Conservation (phyloP, 2,888 invertebrate species). For the Ditula angustiorana region DNA sequence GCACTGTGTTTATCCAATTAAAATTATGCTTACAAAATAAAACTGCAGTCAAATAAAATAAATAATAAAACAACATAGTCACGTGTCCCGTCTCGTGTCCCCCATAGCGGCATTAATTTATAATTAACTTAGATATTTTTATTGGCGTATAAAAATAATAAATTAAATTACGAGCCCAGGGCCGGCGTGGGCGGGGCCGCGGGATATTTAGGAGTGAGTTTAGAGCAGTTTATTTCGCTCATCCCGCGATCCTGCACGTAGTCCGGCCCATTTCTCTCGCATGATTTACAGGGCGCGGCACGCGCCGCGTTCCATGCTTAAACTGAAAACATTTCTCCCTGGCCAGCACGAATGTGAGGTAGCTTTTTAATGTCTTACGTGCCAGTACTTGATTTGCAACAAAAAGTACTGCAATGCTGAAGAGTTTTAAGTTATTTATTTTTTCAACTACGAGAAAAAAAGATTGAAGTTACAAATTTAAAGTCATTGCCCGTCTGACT, state of each 20-base stretch:
- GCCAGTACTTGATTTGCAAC: neutral
- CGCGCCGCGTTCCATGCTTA: slow-evolving; percentile 49
- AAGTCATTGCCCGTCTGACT: too few relatives aligned
- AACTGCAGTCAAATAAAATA: slow-evolving; percentile 6
- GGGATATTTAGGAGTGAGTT: neutral
- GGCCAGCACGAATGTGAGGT: slow-evolving; percentile 22
- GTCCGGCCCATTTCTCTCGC: slow-evolving; percentile 47
- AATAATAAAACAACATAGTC: slow-evolving; percentile 25
- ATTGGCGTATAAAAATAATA: slow-evolving; percentile 37
- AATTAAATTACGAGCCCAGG: slow-evolving; percentile 34
- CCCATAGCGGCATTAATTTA: slow-evolving; percentile 33
- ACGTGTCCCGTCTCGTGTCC: slow-evolving; percentile 26
- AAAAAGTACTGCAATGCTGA: neutral
- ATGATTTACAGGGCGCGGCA: slow-evolving; percentile 64
- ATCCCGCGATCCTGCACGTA: slow-evolving; percentile 31
- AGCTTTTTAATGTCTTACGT: slow-evolving; percentile 10
- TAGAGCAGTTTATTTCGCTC: slow-evolving; percentile 23
- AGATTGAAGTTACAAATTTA: too few relatives aligned
- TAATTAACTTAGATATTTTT: slow-evolving; percentile 39
- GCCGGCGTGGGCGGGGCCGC: slow-evolving; percentile 19
- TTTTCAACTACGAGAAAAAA: too few relatives aligned
- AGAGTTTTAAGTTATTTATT: too few relatives aligned
- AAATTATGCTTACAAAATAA: slow-evolving; percentile 2
- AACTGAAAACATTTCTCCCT: slow-evolving; percentile 30
- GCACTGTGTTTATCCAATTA: neutral